phyloP scores from a whole-genome alignment of 2,113 vertebrate species.

The Taurulus bubalis region DNA sequence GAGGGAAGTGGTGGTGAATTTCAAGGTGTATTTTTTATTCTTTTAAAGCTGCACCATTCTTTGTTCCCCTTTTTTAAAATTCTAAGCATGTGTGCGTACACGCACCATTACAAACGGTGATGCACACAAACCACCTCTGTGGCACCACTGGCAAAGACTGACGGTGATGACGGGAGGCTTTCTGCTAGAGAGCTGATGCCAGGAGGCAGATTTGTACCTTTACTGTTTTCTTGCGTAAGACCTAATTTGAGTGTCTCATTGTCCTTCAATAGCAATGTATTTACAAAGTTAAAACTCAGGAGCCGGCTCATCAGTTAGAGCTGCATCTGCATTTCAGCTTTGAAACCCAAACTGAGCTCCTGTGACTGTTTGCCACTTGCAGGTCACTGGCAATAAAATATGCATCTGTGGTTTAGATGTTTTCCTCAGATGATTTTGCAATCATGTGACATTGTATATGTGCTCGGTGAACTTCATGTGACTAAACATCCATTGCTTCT shows the following conservation, averaged over 20 bases:
- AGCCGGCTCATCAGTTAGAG: not conserved
- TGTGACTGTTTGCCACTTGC: not conserved
- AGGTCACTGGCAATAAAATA: not conserved
- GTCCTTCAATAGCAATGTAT: conserved; percentile 32
- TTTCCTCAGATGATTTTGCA: conserved; percentile 15
- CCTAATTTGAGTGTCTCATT: not conserved
- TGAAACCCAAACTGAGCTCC: not conserved
- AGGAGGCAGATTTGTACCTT: conserved; percentile 32
- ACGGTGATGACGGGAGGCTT: conserved; percentile 72
- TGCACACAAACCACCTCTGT: conserved; percentile 51
- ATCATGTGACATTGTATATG: conserved; percentile 16
- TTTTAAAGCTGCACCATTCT: conserved; percentile 24
- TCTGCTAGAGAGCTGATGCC: conserved; percentile 44
- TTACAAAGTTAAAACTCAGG: not conserved
- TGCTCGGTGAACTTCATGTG: not conserved
- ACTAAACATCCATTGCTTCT: not conserved
- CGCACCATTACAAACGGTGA: conserved; percentile 51
- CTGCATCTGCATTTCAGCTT: not conserved
- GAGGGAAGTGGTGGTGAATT: conserved; percentile 7
- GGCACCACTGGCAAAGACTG: conserved; percentile 75
- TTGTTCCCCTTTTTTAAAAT: conserved; percentile 28
- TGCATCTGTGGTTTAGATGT: not conserved
- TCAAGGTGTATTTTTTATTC: conserved; percentile 7
- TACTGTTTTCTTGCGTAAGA: not conserved
- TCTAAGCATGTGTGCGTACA: conserved; percentile 18